A percentile compares a stretch with the other conserved stretches of the same genome.
Conservation (phyloP, 2,888 invertebrate species). For the Pollenia labialis region DNA sequence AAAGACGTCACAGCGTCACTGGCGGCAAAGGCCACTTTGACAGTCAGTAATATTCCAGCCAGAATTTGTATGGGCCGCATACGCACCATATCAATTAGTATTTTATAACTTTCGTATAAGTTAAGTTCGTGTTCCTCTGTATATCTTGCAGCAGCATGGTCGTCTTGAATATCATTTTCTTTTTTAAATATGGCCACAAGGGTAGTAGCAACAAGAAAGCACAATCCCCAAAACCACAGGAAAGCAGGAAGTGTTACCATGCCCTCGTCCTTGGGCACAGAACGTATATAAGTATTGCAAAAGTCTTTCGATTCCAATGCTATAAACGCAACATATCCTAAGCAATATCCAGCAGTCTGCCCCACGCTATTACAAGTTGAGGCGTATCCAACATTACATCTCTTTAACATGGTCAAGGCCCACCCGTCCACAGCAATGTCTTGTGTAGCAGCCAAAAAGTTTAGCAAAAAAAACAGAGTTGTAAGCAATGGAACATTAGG, state of each 20-base stretch:
- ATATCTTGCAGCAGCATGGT: slow-evolving; percentile 78
- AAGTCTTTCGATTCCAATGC: slow-evolving; percentile 98
- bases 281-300: slow-evolving; percentile 95
- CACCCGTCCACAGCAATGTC: slow-evolving; percentile 99
- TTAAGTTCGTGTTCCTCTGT: slow-evolving; percentile 83
- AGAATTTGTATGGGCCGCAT: slow-evolving; percentile 92
- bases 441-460: slow-evolving; percentile 99
- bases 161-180: slow-evolving; percentile 87
- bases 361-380: slow-evolving; percentile 99
- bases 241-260: slow-evolving; percentile 91
- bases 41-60: slow-evolving; percentile 92
- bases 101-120: slow-evolving; percentile 90
- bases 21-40: slow-evolving; percentile 97
- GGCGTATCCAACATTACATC: slow-evolving; percentile 98
- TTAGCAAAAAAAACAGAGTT: slow-evolving; percentile 93
- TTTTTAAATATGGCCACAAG: slow-evolving; percentile 94
- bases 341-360: slow-evolving; percentile 98
- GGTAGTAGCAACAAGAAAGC: slow-evolving; percentile 95
- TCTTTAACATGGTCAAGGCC: slow-evolving; percentile 99
- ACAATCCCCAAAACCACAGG: slow-evolving; percentile 96
- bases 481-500: slow-evolving; percentile 93
- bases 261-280: slow-evolving; percentile 88
- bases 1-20: slow-evolving; percentile 97
- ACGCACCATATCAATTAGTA: slow-evolving; percentile 92
- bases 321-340: slow-evolving; percentile 98